phyloP scores from a whole-genome alignment of 2,113 vertebrate genomes.

The Macheiramphus alcinus region DNA sequence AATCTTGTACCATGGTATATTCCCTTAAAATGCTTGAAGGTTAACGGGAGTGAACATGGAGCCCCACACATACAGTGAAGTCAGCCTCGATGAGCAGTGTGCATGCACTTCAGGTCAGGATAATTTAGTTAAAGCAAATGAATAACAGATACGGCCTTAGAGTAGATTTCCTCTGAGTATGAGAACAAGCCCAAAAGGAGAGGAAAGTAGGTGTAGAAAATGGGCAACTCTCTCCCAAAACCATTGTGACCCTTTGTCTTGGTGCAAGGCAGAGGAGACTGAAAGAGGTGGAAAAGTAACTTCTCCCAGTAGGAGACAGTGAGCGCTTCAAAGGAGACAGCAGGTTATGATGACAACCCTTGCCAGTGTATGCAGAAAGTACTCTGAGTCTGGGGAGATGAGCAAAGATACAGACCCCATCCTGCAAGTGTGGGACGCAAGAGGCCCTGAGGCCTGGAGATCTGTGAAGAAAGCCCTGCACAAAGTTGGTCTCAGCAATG shows the following conservation, averaged over 20 bases:
- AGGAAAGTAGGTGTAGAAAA: background rate
- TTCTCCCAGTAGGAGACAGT: background rate
- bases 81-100: background rate
- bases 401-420: background rate
- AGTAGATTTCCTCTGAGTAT: background rate
- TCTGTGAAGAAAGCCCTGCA: background rate
- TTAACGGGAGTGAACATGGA: background rate
- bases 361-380: background rate
- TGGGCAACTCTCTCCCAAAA: background rate
- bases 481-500: background rate
- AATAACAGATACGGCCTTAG: background rate
- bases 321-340: background rate
- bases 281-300: background rate
- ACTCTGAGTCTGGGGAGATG: background rate
- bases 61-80: background rate
- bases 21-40: background rate
- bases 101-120: background rate
- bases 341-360: background rate
- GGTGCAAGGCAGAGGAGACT: background rate
- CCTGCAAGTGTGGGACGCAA: background rate
- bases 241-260: background rate
- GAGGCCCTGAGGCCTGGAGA: background rate
- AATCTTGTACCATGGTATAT: background rate
- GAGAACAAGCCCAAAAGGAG: background rate
- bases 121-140: background rate